Evolutionary conservation across 1,140 invertebrate species (phyloP).

Genomic region (Chrysopa pallens): DNA sequence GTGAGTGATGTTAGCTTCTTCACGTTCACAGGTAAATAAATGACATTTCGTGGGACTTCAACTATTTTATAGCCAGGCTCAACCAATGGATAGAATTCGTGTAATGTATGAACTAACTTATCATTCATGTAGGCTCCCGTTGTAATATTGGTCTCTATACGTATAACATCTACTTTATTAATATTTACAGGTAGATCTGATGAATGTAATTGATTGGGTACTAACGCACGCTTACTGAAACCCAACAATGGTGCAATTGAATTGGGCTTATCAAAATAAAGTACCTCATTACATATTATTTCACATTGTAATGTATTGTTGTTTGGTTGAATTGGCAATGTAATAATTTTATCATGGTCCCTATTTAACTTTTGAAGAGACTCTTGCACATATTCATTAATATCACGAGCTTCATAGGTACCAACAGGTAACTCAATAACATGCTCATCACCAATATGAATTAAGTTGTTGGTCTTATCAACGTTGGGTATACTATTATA

Average conservation of each 20-base stretch:
- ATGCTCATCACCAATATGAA: no score
- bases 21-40: conserved; percentile 16
- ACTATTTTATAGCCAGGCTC: conserved; percentile 13
- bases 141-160: conserved; percentile 4
- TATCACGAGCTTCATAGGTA: no score
- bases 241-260: conserved; percentile 8
- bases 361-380: no score
- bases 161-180: no score
- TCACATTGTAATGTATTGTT: conserved; percentile 8
- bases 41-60: conserved; percentile 12
- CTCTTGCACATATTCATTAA: no score
- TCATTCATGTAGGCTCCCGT: conserved; percentile 13
- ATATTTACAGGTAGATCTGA: no score
- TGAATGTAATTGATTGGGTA: no score
- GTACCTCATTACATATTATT: conserved; percentile 5
- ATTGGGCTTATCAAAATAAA: conserved; percentile 7
- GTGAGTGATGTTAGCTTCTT: conserved; percentile 8
- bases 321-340: conserved; percentile 3
- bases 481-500: no score
- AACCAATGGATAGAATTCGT: conserved; percentile 14
- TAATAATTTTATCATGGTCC: no score
- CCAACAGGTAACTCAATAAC: no score
- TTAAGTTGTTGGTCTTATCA: no score
- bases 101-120: conserved; percentile 10
- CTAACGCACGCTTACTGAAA: not conserved